Evolutionary conservation across 2,113 vertebrate species (phyloP).

Genomic region (Aptenodytes patagonicus): DNA sequence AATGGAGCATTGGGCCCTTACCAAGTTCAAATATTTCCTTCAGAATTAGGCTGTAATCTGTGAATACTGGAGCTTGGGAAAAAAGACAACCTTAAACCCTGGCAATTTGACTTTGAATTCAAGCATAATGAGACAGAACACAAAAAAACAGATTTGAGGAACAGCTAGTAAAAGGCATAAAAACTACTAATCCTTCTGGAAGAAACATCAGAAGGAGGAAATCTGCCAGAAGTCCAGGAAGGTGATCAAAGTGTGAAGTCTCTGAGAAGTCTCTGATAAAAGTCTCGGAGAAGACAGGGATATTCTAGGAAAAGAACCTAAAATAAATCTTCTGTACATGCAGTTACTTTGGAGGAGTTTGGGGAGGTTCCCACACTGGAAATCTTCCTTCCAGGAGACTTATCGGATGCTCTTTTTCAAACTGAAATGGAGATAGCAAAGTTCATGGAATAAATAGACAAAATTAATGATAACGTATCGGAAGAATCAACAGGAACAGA

Average conservation of each 20-base stretch:
- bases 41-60: not conserved
- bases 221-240: not conserved
- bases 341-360: not conserved
- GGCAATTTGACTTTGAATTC: constrained; percentile 18
- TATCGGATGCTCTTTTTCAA: not conserved
- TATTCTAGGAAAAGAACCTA: not conserved
- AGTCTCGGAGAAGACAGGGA: not conserved
- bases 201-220: constrained; percentile 14
- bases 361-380: not conserved
- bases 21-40: not conserved
- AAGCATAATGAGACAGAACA: not conserved
- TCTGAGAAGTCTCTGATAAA: not conserved
- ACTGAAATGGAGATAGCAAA: not conserved
- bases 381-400: not conserved
- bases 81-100: not conserved
- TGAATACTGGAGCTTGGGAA: not conserved
- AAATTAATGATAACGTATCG: not conserved
- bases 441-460: not conserved
- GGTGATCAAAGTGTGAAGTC: constrained; percentile 7
- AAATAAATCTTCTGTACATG: not conserved
- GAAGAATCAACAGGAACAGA: not conserved
- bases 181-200: constrained; percentile 9
- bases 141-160: not conserved
- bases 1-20: not conserved
- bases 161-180: not conserved